Evolutionary conservation across 2,888 invertebrate species (phyloP).

Genomic region (Archips xylosteana): DNA sequence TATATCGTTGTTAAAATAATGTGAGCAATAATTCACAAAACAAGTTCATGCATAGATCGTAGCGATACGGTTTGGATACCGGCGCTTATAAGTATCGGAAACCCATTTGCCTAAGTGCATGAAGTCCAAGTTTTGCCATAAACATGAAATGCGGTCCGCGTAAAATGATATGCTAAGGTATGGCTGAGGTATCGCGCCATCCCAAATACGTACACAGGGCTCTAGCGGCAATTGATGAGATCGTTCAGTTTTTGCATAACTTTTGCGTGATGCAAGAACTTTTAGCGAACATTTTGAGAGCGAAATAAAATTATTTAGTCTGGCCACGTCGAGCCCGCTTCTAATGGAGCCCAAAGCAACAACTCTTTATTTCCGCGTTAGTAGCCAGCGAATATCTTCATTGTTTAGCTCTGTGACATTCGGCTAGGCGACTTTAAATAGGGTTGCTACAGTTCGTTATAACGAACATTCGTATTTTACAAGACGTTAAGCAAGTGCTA

Average conservation of each 20-base stretch:
- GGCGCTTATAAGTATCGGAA: slow-evolving; percentile 82
- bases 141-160: slow-evolving; percentile 81
- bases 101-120: slow-evolving; percentile 84
- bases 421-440: neutral
- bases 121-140: slow-evolving; percentile 83
- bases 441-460: slow-evolving; percentile 2
- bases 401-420: slow-evolving; percentile 2
- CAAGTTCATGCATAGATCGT: slow-evolving; percentile 72
- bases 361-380: slow-evolving; percentile 30
- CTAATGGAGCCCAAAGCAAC: slow-evolving; percentile 35
- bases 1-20: slow-evolving; percentile 54
- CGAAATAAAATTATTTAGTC: slow-evolving; percentile 36
- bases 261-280: slow-evolving; percentile 30
- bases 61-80: slow-evolving; percentile 68
- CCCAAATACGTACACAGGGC: slow-evolving; percentile 38
- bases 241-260: slow-evolving; percentile 42
- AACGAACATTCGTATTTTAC: neutral
- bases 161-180: slow-evolving; percentile 82
- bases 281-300: slow-evolving; percentile 28
- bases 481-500: neutral
- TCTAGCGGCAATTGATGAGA: slow-evolving; percentile 40
- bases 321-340: slow-evolving; percentile 29
- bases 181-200: slow-evolving; percentile 40
- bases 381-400: slow-evolving; percentile 27
- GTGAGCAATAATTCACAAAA: slow-evolving; percentile 69